Percentiles rank a stretch among this genome's conserved stretches.
phyloP scores from a whole-genome alignment of 2,888 invertebrate genomes.

The Hypena proboscidalis region DNA sequence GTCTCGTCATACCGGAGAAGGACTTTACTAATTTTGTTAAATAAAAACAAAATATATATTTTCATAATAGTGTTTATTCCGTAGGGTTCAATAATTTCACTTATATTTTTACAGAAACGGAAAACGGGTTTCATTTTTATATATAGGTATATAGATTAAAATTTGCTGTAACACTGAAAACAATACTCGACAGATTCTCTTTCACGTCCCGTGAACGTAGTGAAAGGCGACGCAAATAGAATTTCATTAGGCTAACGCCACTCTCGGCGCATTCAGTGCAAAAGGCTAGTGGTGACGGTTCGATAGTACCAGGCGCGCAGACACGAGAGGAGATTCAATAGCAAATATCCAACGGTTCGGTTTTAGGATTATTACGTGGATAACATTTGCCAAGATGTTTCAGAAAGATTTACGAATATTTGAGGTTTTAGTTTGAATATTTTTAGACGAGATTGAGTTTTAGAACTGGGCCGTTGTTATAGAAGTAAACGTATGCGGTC shows the following conservation, averaged over 20 bases:
- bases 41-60: too few relatives aligned
- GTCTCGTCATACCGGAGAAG: too few relatives aligned
- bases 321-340: slow-evolving; percentile 10
- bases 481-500: too few relatives aligned
- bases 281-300: slow-evolving; percentile 6
- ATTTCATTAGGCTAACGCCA: slow-evolving; percentile 24
- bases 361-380: slow-evolving; percentile 10
- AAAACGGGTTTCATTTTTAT: too few relatives aligned
- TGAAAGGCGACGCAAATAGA: slow-evolving; percentile 4
- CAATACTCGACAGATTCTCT: slow-evolving; percentile 1
- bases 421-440: not conserved
- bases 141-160: too few relatives aligned
- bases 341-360: slow-evolving; percentile 4
- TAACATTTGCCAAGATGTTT: not conserved
- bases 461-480: too few relatives aligned
- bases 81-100: too few relatives aligned
- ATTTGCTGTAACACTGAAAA: too few relatives aligned
- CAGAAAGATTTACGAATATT: not conserved
- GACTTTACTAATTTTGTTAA: too few relatives aligned
- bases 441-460: too few relatives aligned
- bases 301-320: slow-evolving; percentile 12
- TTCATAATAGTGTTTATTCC: too few relatives aligned
- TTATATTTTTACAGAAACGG: too few relatives aligned
- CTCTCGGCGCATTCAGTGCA: slow-evolving; percentile 7
- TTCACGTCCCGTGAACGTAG: not conserved